Percentiles rank a stretch among this genome's conserved stretches.
Conservation (phyloP, 2,797 vertebrate genomes). For the Lutjanus campechanus region DNA sequence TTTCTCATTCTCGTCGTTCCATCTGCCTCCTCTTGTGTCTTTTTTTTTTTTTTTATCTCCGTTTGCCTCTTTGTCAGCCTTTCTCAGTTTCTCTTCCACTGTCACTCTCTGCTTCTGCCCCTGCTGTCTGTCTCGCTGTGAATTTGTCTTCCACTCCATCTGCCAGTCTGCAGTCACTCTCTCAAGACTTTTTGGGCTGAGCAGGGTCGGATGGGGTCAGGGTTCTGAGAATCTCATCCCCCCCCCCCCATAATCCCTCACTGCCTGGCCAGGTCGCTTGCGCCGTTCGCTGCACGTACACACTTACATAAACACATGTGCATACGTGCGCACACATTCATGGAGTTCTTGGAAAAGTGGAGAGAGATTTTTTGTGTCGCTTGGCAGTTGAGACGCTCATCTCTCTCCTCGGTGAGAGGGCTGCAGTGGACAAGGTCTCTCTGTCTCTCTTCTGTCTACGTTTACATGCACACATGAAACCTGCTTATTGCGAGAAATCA, state of each 20-base stretch:
- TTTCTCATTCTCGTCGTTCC: not conserved
- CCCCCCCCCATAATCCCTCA: conserved; percentile 56
- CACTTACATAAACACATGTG: conserved; percentile 39
- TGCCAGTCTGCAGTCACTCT: conserved; percentile 55
- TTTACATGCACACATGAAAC: conserved; percentile 43
- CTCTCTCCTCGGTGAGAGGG: conserved; percentile 42
- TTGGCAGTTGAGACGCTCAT: conserved; percentile 50
- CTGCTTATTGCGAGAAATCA: conserved; percentile 35
- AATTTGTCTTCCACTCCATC: conserved; percentile 37
- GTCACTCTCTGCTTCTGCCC: conserved; percentile 25
- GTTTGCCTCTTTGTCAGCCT: not conserved
- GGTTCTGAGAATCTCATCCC: conserved; percentile 67
- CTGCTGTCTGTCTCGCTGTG: conserved; percentile 35
- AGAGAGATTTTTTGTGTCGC: conserved; percentile 38
- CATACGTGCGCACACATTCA: conserved; percentile 6
- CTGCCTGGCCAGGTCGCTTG: conserved; percentile 46
- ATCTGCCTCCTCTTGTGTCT: not conserved
- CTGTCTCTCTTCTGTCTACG: conserved; percentile 16
- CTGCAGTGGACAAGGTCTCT: conserved; percentile 42
- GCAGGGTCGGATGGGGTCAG: conserved; percentile 77
- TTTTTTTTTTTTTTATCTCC: not conserved
- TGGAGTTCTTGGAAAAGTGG: conserved; percentile 44
- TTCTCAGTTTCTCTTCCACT: conserved; percentile 5
- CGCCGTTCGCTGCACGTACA: conserved; percentile 48
- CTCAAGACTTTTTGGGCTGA: conserved; percentile 67